Percentiles rank a stretch among this genome's conserved stretches.
Conservation (phyloP, 2,113 vertebrate genomes). For the Phoxinus phoxinus region DNA sequence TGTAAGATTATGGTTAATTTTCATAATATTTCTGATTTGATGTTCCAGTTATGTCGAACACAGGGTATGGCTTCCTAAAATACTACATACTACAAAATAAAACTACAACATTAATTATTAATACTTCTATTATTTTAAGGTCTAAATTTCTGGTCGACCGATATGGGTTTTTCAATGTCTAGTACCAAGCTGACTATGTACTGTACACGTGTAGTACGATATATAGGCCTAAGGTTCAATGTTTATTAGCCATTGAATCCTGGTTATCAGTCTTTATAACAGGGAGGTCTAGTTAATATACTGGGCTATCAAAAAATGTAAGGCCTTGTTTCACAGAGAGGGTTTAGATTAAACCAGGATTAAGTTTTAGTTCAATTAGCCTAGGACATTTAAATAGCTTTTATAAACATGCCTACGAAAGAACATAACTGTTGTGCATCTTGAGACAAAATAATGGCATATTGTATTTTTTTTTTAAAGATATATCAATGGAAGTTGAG, state of each 20-base stretch:
- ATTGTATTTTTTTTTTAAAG: too few relatives aligned
- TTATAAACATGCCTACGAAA: too few relatives aligned
- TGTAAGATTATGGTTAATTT: too few relatives aligned
- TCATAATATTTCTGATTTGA: background rate
- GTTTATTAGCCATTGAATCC: background rate
- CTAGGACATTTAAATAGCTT: too few relatives aligned
- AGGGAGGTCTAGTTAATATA: background rate
- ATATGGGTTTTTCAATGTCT: background rate
- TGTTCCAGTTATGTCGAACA: background rate
- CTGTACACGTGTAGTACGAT: background rate
- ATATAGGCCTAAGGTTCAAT: background rate
- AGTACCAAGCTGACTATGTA: background rate
- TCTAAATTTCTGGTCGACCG: background rate
- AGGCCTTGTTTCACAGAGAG: too few relatives aligned
- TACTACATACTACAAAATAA: too few relatives aligned
- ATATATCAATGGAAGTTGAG: too few relatives aligned
- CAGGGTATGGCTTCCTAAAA: background rate
- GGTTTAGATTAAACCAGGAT: too few relatives aligned
- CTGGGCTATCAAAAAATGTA: background rate
- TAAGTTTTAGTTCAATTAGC: too few relatives aligned
- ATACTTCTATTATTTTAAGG: background rate
- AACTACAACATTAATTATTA: background rate
- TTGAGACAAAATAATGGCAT: too few relatives aligned
- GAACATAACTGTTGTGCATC: too few relatives aligned
- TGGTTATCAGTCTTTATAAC: background rate